Conservation (phyloP, 1,140 invertebrate genomes). For the Drosophila kohkoa region DNA sequence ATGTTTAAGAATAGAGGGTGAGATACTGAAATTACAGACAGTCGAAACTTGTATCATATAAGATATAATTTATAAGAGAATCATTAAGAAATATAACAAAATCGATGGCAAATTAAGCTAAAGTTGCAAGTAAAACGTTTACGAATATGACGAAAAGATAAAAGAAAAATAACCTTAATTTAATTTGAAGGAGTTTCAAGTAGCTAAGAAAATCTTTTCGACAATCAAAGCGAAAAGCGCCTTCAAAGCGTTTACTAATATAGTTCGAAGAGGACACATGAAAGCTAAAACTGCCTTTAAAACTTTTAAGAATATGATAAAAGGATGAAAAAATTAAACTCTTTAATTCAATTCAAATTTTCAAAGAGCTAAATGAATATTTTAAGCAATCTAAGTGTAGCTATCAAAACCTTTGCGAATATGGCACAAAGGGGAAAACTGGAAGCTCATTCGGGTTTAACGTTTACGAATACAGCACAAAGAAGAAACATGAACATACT, state of each 20-base stretch:
- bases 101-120: no score
- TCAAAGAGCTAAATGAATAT: neutral
- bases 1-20: constrained; percentile 12
- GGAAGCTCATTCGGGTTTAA: neutral
- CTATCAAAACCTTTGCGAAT: no score
- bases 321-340: neutral
- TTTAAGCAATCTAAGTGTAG: neutral
- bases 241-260: no score
- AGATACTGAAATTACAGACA: neutral
- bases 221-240: neutral
- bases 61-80: no score
- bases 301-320: neutral
- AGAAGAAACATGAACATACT: neutral
- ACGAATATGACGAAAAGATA: neutral
- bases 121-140: constrained; percentile 5
- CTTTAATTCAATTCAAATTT: neutral
- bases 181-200: no score
- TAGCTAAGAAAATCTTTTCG: neutral
- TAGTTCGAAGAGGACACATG: no score
- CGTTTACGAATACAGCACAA: constrained; percentile 6
- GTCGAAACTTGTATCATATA: no score
- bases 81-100: no score
- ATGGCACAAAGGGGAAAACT: no score
- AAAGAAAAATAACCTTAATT: no score
- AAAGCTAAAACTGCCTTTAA: neutral